Percentiles rank a stretch among this genome's conserved stretches.
Conservation (phyloP, 1,140 invertebrate genomes). For the Panagrolaimus sp. region DNA sequence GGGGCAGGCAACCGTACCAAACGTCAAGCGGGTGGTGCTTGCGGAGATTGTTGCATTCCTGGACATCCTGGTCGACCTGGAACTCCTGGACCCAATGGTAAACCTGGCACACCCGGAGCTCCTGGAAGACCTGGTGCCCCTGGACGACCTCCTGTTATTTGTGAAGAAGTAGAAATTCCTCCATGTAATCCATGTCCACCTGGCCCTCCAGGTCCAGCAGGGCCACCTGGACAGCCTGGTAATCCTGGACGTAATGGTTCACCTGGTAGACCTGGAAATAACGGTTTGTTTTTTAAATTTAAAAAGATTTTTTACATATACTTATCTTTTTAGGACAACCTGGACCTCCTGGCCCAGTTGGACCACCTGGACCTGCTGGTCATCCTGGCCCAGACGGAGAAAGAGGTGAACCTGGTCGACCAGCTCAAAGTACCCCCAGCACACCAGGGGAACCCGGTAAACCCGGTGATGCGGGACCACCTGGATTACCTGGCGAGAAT, state of each 20-base stretch:
- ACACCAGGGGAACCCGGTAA: slow-evolving; percentile 35
- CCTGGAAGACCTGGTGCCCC: slow-evolving; percentile 44
- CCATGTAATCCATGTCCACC: slow-evolving; percentile 55
- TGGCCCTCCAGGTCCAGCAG: slow-evolving; percentile 26
- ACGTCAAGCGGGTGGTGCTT: slow-evolving; percentile 34
- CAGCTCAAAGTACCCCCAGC: slow-evolving; percentile 26
- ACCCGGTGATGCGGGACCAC: slow-evolving; percentile 25
- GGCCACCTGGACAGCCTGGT: slow-evolving; percentile 23
- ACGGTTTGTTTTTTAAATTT: background rate
- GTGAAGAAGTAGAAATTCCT: slow-evolving; percentile 54
- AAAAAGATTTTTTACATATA: slow-evolving; percentile 27
- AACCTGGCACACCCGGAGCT: slow-evolving; percentile 35
- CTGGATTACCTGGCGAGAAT: slow-evolving; percentile 26
- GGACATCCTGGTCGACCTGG: slow-evolving; percentile 43
- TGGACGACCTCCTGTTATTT: slow-evolving; percentile 55
- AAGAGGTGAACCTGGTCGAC: slow-evolving; percentile 35
- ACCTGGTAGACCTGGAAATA: slow-evolving; percentile 11
- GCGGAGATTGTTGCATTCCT: slow-evolving; percentile 45
- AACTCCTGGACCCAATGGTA: slow-evolving; percentile 28
- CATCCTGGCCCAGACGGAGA: slow-evolving; percentile 25
- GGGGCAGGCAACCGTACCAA: slow-evolving; percentile 33
- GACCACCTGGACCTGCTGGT: slow-evolving; percentile 37
- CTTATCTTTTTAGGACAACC: slow-evolving; percentile 33
- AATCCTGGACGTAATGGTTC: slow-evolving; percentile 19
- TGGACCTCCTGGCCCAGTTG: slow-evolving; percentile 40